Conservation (phyloP, 2,888 invertebrate genomes). For the Rutpela maculata region DNA sequence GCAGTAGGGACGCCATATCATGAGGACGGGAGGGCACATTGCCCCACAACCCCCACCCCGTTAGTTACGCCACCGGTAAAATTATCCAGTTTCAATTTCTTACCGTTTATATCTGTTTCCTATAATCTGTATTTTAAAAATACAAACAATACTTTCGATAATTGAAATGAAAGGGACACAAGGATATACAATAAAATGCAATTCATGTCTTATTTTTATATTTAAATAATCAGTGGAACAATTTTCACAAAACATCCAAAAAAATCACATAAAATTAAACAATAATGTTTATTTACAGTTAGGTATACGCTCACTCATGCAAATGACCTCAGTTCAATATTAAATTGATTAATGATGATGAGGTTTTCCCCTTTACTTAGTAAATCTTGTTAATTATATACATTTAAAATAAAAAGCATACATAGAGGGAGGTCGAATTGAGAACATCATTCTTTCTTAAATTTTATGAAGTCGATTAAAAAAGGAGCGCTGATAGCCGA, state of each 20-base stretch:
- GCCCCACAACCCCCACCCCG: too few species aligned
- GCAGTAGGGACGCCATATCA: too few species aligned
- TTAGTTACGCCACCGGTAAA: too few species aligned
- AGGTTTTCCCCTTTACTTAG: background rate
- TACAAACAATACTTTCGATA: too few species aligned
- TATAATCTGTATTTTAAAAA: too few species aligned
- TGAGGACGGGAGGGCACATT: too few species aligned
- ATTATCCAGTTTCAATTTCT: too few species aligned
- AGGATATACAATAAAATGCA: background rate
- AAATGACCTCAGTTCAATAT: constrained; percentile 17
- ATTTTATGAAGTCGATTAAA: too few species aligned
- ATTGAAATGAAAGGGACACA: background rate
- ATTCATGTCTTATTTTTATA: constrained; percentile 1
- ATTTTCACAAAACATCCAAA: background rate
- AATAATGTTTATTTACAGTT: constrained; percentile 13
- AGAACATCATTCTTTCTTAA: too few species aligned
- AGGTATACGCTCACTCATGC: constrained; percentile 20
- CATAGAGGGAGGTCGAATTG: too few species aligned
- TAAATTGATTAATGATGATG: background rate
- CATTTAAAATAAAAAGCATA: background rate
- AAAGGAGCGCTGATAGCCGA: too few species aligned
- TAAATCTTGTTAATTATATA: background rate
- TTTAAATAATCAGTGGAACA: constrained; percentile 29
- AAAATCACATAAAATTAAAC: constrained; percentile 23
- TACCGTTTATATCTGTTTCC: too few species aligned